phyloP scores from a whole-genome alignment of 2,113 vertebrate species.

The Sinocyclocheilus anophthalmus region DNA sequence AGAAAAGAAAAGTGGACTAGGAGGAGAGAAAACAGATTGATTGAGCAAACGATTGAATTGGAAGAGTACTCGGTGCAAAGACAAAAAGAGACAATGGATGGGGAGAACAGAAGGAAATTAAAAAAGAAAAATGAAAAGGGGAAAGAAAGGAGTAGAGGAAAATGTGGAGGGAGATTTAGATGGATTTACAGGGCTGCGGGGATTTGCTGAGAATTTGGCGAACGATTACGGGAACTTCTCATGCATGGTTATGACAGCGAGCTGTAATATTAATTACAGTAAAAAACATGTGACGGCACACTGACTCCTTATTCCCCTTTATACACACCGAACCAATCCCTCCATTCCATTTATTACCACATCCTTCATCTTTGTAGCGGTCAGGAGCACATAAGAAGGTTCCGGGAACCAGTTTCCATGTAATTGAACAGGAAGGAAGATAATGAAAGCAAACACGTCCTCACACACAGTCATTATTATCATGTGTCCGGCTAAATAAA shows the following conservation, averaged over 20 bases:
- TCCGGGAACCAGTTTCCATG: slow-evolving; percentile 65
- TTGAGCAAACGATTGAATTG: slow-evolving; percentile 23
- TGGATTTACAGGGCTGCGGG: slow-evolving; percentile 61
- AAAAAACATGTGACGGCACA: slow-evolving; percentile 44
- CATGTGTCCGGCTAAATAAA: slow-evolving; percentile 24
- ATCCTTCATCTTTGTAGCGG: slow-evolving; percentile 29
- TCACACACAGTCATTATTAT: slow-evolving; percentile 29
- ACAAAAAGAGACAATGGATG: not conserved
- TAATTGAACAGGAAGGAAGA: slow-evolving; percentile 43
- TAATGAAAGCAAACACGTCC: slow-evolving; percentile 40
- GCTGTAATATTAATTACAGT: slow-evolving; percentile 79
- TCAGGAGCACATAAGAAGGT: slow-evolving; percentile 24
- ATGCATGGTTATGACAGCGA: slow-evolving; percentile 70
- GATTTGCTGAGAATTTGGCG: slow-evolving; percentile 73
- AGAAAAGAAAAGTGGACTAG: slow-evolving; percentile 21
- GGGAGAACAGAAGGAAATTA: slow-evolving; percentile 37
- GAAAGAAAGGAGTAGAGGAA: slow-evolving; percentile 26
- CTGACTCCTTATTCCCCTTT: slow-evolving; percentile 50
- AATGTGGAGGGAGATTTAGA: slow-evolving; percentile 60
- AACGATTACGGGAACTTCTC: slow-evolving; percentile 75
- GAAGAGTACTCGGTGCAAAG: slow-evolving; percentile 7
- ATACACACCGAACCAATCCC: not conserved
- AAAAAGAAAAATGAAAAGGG: slow-evolving; percentile 31
- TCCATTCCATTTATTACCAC: not conserved
- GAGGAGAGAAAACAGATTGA: slow-evolving; percentile 5